Conservation (phyloP, 1,140 invertebrate genomes). For the Homarus americanus region DNA sequence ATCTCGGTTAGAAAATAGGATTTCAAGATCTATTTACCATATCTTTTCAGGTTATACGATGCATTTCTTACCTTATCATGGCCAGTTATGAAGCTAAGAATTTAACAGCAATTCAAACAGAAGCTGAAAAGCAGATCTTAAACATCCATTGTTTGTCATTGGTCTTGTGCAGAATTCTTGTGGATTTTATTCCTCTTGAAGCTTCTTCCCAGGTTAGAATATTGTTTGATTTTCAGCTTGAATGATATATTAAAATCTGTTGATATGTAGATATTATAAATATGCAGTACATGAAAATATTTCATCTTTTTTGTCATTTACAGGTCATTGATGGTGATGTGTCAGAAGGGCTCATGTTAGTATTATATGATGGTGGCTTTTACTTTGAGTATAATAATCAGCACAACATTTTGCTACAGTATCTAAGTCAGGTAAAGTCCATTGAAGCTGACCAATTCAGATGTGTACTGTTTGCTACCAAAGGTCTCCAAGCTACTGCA, state of each 20-base stretch:
- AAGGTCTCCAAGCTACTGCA: slow-evolving; percentile 21
- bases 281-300: not conserved
- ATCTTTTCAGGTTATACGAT: slow-evolving; percentile 33
- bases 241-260: not conserved
- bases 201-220: slow-evolving; percentile 27
- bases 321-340: slow-evolving; percentile 48
- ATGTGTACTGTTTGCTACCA: slow-evolving; percentile 42
- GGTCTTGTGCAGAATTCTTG: slow-evolving; percentile 15
- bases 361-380: slow-evolving; percentile 50
- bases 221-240: not conserved
- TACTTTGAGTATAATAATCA: slow-evolving; percentile 29
- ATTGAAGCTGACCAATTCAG: slow-evolving; percentile 4
- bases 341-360: slow-evolving; percentile 4
- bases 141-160: slow-evolving; percentile 12
- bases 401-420: slow-evolving; percentile 13
- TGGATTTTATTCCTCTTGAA: slow-evolving; percentile 24
- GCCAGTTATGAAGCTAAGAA: slow-evolving; percentile 22
- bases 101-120: not conserved
- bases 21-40: too few relatives aligned
- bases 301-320: not conserved
- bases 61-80: slow-evolving; percentile 33
- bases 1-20: too few relatives aligned
- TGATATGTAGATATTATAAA: not conserved
- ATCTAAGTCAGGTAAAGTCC: slow-evolving; percentile 20
- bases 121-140: not conserved